These are phyloP conservation scores for Rotaria magnacalcarata DNA, from an alignment of 2,888 invertebrate genomes.

Conservation along the genomic window DNA sequence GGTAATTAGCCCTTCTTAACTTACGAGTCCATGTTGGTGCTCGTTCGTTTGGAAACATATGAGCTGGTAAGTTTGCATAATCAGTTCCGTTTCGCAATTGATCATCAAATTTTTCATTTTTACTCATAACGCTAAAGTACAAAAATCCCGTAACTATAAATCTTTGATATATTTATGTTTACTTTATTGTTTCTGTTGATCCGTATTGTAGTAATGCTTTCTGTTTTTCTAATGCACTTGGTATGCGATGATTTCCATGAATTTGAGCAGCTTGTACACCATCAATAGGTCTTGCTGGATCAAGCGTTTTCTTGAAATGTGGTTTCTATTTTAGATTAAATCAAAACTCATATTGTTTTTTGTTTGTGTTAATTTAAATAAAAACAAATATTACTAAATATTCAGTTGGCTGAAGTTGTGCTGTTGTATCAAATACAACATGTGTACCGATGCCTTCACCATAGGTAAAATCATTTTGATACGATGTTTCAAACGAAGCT, in stretches of 20 bases:
- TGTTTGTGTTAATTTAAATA: background rate
- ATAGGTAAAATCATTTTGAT: too few species aligned
- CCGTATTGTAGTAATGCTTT: background rate
- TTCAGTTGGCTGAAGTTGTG: background rate
- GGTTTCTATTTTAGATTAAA: background rate
- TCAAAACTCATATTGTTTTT: background rate
- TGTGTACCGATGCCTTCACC: background rate
- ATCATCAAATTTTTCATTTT: constrained; percentile 52
- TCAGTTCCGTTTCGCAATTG: constrained; percentile 52
- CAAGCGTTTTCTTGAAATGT: background rate
- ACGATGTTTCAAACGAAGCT: background rate
- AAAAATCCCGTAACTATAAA: too few species aligned
- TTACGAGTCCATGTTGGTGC: constrained; percentile 14
- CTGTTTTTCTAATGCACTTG: background rate
- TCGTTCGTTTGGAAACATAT: constrained; percentile 31
- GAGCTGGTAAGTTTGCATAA: constrained; percentile 53
- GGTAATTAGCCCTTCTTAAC: too few species aligned
- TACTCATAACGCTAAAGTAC: constrained; percentile 48
- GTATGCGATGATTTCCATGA: background rate
- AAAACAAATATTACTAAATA: background rate
- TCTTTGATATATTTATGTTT: background rate
- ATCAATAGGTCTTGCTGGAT: background rate
- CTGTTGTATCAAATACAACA: background rate
- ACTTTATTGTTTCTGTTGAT: background rate
- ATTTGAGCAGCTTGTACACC: background rate